A percentile compares a stretch with the other conserved stretches of the same genome.
Evolutionary conservation across 2,113 vertebrate species (phyloP).

Genomic region (Cricetomys ansorgei): DNA sequence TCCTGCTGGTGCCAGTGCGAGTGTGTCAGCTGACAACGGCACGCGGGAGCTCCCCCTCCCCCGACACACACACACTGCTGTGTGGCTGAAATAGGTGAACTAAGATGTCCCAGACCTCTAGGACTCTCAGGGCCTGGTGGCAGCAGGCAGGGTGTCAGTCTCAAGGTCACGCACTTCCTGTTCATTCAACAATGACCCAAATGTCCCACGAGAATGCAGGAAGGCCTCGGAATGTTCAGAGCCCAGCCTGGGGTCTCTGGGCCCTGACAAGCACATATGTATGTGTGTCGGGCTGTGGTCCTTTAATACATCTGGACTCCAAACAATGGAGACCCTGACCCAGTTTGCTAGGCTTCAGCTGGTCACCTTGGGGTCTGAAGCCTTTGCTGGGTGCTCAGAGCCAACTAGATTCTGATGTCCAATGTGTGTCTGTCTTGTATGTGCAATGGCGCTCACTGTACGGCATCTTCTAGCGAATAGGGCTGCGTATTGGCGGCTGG

Average conservation of each 20-base stretch:
- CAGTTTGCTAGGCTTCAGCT: background rate
- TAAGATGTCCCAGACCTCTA: no score
- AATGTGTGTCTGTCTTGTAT: background rate
- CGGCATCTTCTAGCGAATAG: background rate
- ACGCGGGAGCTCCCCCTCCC: background rate
- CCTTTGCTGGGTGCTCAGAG: background rate
- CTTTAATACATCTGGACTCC: background rate
- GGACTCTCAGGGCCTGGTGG: no score
- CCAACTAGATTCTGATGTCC: fast-evolving
- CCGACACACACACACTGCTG: no score
- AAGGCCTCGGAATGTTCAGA: background rate
- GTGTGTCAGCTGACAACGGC: background rate
- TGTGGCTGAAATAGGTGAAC: background rate
- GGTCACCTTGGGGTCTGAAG: fast-evolving
- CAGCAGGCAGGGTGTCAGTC: background rate
- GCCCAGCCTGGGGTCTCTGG: background rate
- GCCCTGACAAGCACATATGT: fast-evolving
- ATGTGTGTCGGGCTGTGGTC: background rate
- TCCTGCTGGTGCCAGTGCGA: no score
- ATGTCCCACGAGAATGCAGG: background rate
- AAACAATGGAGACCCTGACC: background rate
- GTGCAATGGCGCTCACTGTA: fast-evolving
- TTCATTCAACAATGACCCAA: no score
- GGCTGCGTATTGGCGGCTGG: no score
- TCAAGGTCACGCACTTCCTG: background rate